These are phyloP conservation scores for Mellivora capensis DNA, from an alignment of 2,113 vertebrate genomes.

Conservation along the genomic window DNA sequence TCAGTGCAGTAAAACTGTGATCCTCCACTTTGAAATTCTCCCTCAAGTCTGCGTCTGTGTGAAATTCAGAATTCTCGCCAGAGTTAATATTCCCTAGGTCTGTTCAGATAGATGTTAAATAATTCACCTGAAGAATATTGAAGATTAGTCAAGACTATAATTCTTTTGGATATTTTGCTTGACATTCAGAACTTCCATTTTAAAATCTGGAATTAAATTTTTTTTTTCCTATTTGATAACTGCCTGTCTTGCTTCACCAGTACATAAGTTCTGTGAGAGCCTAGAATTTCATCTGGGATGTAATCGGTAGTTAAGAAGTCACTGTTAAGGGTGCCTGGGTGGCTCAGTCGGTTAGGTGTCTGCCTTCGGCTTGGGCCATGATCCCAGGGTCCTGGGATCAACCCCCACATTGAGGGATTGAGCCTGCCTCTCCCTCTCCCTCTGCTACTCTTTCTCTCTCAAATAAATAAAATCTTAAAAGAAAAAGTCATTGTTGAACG, in stretches of 20 bases:
- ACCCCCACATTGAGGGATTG: too few relatives aligned
- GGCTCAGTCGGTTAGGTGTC: too few relatives aligned
- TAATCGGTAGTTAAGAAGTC: not conserved
- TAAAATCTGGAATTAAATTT: constrained; percentile 7
- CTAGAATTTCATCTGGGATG: not conserved
- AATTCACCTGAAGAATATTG: not conserved
- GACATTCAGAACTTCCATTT: not conserved
- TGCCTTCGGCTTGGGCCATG: too few relatives aligned
- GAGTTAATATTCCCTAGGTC: not conserved
- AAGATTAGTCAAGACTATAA: not conserved
- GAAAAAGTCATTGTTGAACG: not conserved
- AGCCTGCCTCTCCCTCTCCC: too few relatives aligned
- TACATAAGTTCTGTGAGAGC: not conserved
- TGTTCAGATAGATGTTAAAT: not conserved
- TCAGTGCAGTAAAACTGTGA: not conserved
- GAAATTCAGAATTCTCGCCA: not conserved
- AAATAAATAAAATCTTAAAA: too few relatives aligned
- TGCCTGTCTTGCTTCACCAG: not conserved
- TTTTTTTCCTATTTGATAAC: not conserved
- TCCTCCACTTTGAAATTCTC: not conserved
- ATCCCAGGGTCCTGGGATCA: too few relatives aligned
- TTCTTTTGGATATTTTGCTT: constrained; percentile 2
- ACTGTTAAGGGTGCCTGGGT: too few relatives aligned
- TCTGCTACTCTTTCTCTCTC: too few relatives aligned
- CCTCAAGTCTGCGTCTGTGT: not conserved